These are phyloP conservation scores for Hesperia comma DNA, from an alignment of 2,888 invertebrate genomes.

Conservation along the genomic window DNA sequence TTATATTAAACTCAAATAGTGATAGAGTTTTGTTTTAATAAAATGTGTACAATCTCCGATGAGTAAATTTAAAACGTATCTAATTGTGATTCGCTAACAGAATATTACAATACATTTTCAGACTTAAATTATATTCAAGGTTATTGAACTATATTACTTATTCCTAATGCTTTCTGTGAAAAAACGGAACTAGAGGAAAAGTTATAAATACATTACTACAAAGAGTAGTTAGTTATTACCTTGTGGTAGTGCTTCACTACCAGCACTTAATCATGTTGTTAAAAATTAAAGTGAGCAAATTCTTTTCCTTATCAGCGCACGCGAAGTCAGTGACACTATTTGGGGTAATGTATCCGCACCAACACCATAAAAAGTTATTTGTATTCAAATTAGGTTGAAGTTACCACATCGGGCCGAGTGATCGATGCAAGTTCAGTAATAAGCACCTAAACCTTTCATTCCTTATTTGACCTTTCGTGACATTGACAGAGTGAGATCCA, in stretches of 20 bases:
- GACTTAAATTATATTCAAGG: background rate
- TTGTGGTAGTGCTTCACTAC: background rate
- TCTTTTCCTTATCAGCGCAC: constrained; percentile 36
- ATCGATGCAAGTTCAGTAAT: constrained; percentile 46
- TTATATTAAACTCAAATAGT: no score
- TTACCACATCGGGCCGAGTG: constrained; percentile 44
- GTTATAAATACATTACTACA: no score
- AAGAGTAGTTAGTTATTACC: no score
- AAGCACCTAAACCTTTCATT: constrained; percentile 40
- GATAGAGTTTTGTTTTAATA: no score
- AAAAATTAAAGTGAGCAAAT: constrained; percentile 35
- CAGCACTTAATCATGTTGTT: constrained; percentile 26
- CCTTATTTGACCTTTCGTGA: background rate
- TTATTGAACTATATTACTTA: no score
- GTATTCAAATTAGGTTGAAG: constrained; percentile 61
- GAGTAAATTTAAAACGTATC: no score
- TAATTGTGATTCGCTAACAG: no score
- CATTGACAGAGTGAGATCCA: constrained; percentile 4
- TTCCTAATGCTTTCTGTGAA: no score
- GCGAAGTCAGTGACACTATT: constrained; percentile 45
- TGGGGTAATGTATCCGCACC: constrained; percentile 51
- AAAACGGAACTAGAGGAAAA: no score
- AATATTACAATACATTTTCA: no score
- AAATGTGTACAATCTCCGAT: no score
- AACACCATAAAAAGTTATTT: constrained; percentile 61